Conservation (phyloP, 1,140 invertebrate genomes). For the Zaprionus taronus region DNA sequence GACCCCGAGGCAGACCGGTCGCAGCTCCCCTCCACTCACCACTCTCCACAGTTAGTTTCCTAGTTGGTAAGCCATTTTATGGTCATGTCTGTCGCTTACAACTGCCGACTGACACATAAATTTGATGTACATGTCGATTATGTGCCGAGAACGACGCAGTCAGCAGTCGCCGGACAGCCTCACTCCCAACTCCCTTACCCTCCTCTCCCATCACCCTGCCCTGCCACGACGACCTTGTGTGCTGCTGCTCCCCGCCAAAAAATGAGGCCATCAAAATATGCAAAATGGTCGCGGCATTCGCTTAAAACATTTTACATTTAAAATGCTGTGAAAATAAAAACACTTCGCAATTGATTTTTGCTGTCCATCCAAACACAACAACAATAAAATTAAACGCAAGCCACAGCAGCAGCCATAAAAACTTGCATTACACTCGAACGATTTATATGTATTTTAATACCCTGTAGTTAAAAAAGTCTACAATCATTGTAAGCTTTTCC, state of each 20-base stretch:
- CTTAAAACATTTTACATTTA: constrained; percentile 50
- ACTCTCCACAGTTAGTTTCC: constrained; percentile 56
- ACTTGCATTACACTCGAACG: constrained; percentile 40
- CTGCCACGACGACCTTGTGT: constrained; percentile 41
- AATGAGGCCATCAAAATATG: constrained; percentile 60
- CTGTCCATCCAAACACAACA: constrained; percentile 17
- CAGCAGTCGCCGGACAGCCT: constrained; percentile 27
- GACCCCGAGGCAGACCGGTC: constrained; percentile 39
- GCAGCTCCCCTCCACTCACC: constrained; percentile 15
- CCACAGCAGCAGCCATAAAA: constrained; percentile 31
- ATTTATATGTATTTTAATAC: constrained; percentile 38
- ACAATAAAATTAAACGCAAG: constrained; percentile 29
- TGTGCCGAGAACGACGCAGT: constrained; percentile 60
- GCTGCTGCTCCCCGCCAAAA: not conserved
- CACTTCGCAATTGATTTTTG: constrained; percentile 47
- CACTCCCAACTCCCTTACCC: not conserved
- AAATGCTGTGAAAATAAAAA: constrained; percentile 49
- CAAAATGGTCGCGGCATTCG: constrained; percentile 33
- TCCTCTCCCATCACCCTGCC: not conserved
- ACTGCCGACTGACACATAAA: constrained; percentile 62
- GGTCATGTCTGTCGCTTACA: constrained; percentile 67
- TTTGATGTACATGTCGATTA: constrained; percentile 80
- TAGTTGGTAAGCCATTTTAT: constrained; percentile 70
- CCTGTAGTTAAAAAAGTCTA: constrained; percentile 4
- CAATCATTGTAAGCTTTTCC: not conserved